Conservation (phyloP, 2,113 vertebrate genomes). For the Chlorodrepanis virens region DNA sequence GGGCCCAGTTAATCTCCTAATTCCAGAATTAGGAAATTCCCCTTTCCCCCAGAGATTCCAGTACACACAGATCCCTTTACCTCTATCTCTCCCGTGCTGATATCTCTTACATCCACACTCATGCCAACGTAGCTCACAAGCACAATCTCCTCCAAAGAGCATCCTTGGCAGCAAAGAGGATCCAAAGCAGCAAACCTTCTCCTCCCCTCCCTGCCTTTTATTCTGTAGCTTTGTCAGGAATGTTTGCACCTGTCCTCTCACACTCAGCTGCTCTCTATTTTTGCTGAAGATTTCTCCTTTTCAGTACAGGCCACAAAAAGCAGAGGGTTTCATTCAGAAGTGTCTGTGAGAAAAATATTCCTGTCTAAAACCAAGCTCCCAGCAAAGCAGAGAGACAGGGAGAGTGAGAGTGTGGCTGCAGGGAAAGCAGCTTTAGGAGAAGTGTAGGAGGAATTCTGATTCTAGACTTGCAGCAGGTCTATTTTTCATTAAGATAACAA, state of each 20-base stretch:
- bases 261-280: neutral
- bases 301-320: neutral
- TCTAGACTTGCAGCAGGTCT: conserved; percentile 19
- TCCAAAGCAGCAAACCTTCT: neutral
- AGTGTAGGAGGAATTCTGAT: conserved; percentile 45
- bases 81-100: neutral
- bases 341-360: neutral
- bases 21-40: neutral
- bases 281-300: neutral
- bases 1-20: neutral
- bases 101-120: neutral
- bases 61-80: neutral
- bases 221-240: neutral
- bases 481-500: conserved; percentile 40
- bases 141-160: neutral
- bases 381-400: neutral
- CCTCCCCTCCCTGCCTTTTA: neutral
- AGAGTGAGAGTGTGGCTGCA: neutral
- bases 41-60: neutral
- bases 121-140: rapidly evolving
- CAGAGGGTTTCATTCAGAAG: neutral
- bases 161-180: neutral
- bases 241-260: neutral
- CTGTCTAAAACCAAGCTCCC: neutral
- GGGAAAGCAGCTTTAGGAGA: conserved; percentile 21